Percentiles rank a stretch among this genome's conserved stretches.
phyloP scores from a whole-genome alignment of 2,888 invertebrate species.

The Desoria tigrina region DNA sequence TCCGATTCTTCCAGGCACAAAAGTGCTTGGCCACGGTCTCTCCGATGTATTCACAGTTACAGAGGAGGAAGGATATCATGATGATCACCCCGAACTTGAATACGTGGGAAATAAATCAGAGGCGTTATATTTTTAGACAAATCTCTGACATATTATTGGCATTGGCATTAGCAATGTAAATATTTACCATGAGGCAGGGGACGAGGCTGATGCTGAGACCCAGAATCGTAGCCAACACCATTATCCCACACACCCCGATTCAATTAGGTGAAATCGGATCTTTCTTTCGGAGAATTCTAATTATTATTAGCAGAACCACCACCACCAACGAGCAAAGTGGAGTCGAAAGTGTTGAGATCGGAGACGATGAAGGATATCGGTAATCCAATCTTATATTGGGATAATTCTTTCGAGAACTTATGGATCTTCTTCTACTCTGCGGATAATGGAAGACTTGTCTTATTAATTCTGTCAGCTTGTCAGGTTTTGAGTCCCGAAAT shows the following conservation, averaged over 20 bases:
- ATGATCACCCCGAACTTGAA: slow-evolving; percentile 35
- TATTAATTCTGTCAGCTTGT: no score
- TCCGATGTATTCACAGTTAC: slow-evolving; percentile 36
- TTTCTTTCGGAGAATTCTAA: no score
- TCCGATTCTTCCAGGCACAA: slow-evolving; percentile 35
- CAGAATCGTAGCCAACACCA: slow-evolving; percentile 28
- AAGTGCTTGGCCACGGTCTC: slow-evolving; percentile 32
- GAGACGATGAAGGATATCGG: no score
- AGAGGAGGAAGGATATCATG: slow-evolving; percentile 31
- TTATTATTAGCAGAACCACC: no score
- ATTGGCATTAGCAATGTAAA: background rate
- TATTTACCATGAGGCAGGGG: slow-evolving; percentile 34
- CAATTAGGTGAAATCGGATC: no score
- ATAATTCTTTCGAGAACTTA: no score
- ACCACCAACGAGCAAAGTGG: no score
- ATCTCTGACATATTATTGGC: background rate
- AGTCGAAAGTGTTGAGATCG: no score
- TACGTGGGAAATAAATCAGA: background rate
- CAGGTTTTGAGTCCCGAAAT: no score
- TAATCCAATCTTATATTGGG: no score
- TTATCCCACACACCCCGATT: slow-evolving; percentile 10
- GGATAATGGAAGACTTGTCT: no score
- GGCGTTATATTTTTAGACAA: slow-evolving; percentile 1
- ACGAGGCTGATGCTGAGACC: slow-evolving; percentile 35
- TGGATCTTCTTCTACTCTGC: no score